Conservation (phyloP, 2,888 invertebrate genomes). For the Stenolophus ochropezus region DNA sequence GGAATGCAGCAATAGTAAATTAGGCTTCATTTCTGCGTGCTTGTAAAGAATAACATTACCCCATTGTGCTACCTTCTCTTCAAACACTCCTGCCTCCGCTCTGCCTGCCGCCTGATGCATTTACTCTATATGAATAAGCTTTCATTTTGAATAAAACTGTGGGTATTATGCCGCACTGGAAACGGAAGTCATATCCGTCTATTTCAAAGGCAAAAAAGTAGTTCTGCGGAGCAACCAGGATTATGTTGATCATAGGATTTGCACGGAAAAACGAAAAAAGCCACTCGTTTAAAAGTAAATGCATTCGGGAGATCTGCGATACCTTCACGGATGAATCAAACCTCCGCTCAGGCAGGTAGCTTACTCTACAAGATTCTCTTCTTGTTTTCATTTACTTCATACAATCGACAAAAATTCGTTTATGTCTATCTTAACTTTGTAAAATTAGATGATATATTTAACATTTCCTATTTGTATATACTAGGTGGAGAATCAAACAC, state of each 20-base stretch:
- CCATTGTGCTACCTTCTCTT: constrained; percentile 13
- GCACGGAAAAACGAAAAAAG: constrained; percentile 47
- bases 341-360: not conserved
- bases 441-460: too few species aligned
- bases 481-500: too few species aligned
- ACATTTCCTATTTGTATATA: too few species aligned
- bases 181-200: constrained; percentile 49
- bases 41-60: constrained; percentile 37
- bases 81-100: constrained; percentile 7
- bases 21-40: not conserved
- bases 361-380: not conserved
- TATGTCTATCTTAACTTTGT: too few species aligned
- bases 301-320: constrained; percentile 44
- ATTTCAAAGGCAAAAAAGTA: constrained; percentile 48
- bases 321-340: constrained; percentile 28
- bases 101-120: constrained; percentile 6
- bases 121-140: constrained; percentile 43
- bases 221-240: constrained; percentile 50
- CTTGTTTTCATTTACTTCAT: constrained; percentile 15
- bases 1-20: constrained; percentile 12
- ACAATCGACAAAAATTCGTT: too few species aligned
- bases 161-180: constrained; percentile 43
- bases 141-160: constrained; percentile 53
- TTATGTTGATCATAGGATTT: constrained; percentile 59
- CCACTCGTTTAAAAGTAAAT: constrained; percentile 53